phyloP scores from a whole-genome alignment of 2,797 vertebrate species.

The Trichosurus vulpecula region DNA sequence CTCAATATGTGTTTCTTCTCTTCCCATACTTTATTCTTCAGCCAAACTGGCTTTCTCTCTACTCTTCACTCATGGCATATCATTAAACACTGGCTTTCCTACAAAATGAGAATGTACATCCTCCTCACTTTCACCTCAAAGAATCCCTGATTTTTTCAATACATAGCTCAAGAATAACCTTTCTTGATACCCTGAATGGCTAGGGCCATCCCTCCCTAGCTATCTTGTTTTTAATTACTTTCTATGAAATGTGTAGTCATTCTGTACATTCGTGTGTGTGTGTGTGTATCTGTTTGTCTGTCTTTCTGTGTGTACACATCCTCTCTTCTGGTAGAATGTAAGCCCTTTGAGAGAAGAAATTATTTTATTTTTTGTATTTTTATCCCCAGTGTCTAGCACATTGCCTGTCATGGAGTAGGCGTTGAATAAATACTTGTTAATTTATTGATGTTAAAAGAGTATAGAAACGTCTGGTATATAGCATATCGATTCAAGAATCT shows the following conservation, averaged over 20 bases:
- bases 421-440: neutral
- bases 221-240: neutral
- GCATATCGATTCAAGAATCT: neutral
- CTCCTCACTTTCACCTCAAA: neutral
- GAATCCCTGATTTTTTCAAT: neutral
- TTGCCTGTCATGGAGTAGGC: neutral
- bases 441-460: neutral
- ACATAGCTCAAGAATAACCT: neutral
- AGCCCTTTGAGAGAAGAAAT: neutral
- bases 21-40: neutral
- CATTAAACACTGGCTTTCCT: neutral
- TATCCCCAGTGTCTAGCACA: neutral
- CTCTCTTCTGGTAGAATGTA: neutral
- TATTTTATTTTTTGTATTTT: neutral
- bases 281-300: too few species aligned
- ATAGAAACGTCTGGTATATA: neutral
- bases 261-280: neutral
- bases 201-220: neutral
- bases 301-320: rapidly evolving
- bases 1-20: neutral
- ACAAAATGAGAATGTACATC: neutral
- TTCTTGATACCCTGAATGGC: neutral
- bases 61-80: neutral
- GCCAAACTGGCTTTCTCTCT: neutral
- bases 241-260: neutral